These are phyloP conservation scores for Propsilocerus akamusi DNA, from an alignment of 1,140 invertebrate genomes.

Conservation along the genomic window DNA sequence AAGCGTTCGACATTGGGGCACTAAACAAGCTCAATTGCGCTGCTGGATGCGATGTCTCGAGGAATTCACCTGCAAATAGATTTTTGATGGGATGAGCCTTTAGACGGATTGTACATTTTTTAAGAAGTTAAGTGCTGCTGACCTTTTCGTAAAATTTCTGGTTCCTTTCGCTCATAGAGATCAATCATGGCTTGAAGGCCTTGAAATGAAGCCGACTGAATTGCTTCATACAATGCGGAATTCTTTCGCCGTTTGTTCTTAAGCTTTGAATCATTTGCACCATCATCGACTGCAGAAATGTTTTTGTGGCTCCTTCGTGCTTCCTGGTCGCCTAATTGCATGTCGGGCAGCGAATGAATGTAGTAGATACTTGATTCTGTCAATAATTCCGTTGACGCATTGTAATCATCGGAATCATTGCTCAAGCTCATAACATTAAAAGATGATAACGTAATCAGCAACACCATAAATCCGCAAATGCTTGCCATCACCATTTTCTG, in stretches of 20 bases:
- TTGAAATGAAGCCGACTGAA: constrained; percentile 19
- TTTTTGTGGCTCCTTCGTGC: not conserved
- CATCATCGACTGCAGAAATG: not conserved
- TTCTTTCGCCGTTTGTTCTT: not conserved
- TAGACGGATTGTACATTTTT: constrained; percentile 6
- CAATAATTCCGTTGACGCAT: not conserved
- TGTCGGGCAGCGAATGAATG: not conserved
- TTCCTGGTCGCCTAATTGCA: no score
- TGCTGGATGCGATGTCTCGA: constrained; percentile 21
- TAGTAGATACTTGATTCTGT: not conserved
- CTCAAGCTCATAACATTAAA: no score
- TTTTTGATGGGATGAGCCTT: not conserved
- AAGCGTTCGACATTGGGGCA: constrained; percentile 14
- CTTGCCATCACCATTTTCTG: no score
- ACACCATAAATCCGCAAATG: no score
- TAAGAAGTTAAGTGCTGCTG: constrained; percentile 5
- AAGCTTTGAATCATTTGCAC: not conserved
- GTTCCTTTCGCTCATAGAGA: constrained; percentile 18
- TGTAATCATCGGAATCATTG: no score
- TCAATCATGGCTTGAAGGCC: constrained; percentile 21
- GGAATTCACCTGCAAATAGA: constrained; percentile 16
- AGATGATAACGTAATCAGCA: no score
- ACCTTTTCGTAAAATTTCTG: constrained; percentile 21
- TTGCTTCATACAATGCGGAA: constrained; percentile 8
- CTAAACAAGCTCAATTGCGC: constrained; percentile 20